Percentiles rank a stretch among this genome's conserved stretches.
Evolutionary conservation across 2,888 invertebrate species (phyloP).

Genomic region (Megastigmus dorsalis): DNA sequence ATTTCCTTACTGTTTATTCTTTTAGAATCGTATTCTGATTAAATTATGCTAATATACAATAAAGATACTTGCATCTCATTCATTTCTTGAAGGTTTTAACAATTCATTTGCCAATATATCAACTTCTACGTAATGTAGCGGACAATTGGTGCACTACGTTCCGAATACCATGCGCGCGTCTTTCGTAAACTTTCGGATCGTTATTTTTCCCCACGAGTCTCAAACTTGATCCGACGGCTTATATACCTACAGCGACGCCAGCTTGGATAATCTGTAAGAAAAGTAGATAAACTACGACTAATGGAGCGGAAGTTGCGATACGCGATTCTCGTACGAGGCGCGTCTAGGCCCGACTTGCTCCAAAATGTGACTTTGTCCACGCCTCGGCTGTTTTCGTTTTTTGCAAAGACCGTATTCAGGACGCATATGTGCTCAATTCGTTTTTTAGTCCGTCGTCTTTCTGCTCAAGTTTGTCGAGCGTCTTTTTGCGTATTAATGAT

Average conservation of each 20-base stretch:
- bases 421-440: constrained; percentile 33
- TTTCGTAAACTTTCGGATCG: constrained; percentile 45
- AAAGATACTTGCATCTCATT: too few species aligned
- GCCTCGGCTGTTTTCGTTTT: constrained; percentile 14
- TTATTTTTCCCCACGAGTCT: constrained; percentile 45
- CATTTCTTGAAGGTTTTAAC: too few species aligned
- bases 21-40: too few species aligned
- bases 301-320: constrained; percentile 64
- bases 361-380: constrained; percentile 49
- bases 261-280: neutral
- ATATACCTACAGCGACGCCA: neutral
- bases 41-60: too few species aligned
- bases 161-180: too few species aligned
- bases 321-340: constrained; percentile 50
- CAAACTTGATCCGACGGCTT: constrained; percentile 39
- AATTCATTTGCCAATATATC: too few species aligned
- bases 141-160: too few species aligned
- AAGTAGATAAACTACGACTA: constrained; percentile 58
- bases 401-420: constrained; percentile 32
- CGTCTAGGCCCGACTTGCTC: constrained; percentile 27
- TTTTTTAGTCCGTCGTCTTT: constrained; percentile 20
- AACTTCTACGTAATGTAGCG: too few species aligned
- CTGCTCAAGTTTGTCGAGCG: too few species aligned
- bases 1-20: too few species aligned
- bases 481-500: too few species aligned